Base-by-base conservation (phyloP, 2,797 vertebrate species). In the Acanthornis magna region DNA sequence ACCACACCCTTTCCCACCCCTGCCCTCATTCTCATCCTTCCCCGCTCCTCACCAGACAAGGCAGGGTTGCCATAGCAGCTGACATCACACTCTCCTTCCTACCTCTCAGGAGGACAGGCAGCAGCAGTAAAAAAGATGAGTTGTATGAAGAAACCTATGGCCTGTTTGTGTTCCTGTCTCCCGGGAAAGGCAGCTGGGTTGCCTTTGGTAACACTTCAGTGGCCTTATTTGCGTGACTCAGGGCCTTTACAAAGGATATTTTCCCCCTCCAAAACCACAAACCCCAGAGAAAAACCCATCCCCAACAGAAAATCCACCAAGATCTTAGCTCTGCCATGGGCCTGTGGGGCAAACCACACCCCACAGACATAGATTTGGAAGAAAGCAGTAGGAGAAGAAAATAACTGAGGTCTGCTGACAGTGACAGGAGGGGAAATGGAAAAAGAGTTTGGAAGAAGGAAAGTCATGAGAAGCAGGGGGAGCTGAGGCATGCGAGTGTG, bases 11-110 rank as follows among this genome's bases (percentile, higher is more conserved):
- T 74, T 66, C 55, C 38, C 54, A 66, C 36, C 51, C 22, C 25
- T 70, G 34, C 57, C 75, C 54, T 93, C 70, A 42, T 34, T 77
- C 45, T 80, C 73, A 73, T 88, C 74, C 74, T 85, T 84, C 79
- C 54, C 73, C 0, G 2, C 38, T 94, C 76, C 58, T 76, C 53
- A 42, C 88, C 80, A 89, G 65, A 30, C 13, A 25, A 91, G 40
- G 27, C 73, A 91, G 54, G 51, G 95, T 97, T 97, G 92, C 95
- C 82, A 96, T 93, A 96, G 96, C 85, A 97, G 95, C 95, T 95
- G 85, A 71, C 47, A 91, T 27, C 70, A 57, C 48, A 16, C 82
- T 91, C 67, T 75, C 76, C 80, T 79, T 75, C 76, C 80, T 79
- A 7, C 65, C 73, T 94, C 82, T 74, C 53, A 38, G 53, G 68